phyloP scores from a whole-genome alignment of 1,140 invertebrate genomes.

The Ceratina japonica region DNA sequence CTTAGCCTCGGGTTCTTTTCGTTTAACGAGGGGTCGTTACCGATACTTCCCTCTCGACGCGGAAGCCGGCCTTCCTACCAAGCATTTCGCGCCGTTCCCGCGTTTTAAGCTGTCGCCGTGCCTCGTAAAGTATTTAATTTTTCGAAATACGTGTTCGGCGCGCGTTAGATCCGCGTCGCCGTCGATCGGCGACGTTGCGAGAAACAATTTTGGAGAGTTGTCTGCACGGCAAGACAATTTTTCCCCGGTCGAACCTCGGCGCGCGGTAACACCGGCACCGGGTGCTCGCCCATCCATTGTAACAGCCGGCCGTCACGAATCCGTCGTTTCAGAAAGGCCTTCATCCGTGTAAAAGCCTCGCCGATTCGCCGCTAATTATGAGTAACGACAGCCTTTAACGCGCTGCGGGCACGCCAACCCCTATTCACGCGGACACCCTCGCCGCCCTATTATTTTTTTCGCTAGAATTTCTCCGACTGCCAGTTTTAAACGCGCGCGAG shows the following conservation, averaged over 20 bases:
- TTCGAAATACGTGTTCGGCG: too few species aligned
- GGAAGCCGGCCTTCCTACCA: not conserved
- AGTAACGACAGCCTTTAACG: constrained; percentile 72
- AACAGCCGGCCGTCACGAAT: constrained; percentile 68
- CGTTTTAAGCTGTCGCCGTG: not conserved
- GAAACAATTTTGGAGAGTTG: constrained; percentile 51
- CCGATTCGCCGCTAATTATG: constrained; percentile 73
- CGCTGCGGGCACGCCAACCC: constrained; percentile 60
- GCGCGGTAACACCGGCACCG: constrained; percentile 42
- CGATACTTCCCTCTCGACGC: constrained; percentile 13
- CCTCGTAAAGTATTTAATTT: too few species aligned
- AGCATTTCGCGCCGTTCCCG: not conserved
- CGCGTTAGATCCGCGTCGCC: too few species aligned
- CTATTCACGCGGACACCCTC: constrained; percentile 32
- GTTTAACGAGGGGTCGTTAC: constrained; percentile 25
- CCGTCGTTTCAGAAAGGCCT: constrained; percentile 65
- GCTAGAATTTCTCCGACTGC: constrained; percentile 44
- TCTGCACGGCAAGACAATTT: constrained; percentile 34
- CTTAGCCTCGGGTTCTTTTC: constrained; percentile 15
- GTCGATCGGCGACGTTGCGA: constrained; percentile 15
- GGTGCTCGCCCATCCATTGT: constrained; percentile 55
- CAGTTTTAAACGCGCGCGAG: constrained; percentile 22
- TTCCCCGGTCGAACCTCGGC: constrained; percentile 42
- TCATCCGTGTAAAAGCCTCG: constrained; percentile 70
- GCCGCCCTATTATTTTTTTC: constrained; percentile 53